Evolutionary conservation across 2,797 vertebrate species (phyloP).

Genomic region (Acipenser transmontanus): DNA sequence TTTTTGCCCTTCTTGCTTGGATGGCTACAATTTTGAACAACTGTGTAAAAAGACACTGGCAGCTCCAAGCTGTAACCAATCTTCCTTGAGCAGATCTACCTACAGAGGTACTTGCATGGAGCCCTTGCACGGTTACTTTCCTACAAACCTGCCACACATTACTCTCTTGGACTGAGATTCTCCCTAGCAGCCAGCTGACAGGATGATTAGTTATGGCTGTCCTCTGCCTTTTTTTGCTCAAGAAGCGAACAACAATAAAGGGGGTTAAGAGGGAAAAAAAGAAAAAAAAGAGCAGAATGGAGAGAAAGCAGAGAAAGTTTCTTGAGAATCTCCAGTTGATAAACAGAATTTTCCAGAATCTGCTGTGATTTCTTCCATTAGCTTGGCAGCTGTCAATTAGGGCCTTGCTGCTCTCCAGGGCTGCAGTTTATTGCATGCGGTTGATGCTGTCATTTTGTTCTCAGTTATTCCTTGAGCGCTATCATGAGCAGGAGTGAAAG

Average conservation of each 20-base stretch:
- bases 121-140: slow-evolving; percentile 44
- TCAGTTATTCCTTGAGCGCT: slow-evolving; percentile 89
- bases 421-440: slow-evolving; percentile 90
- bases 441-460: slow-evolving; percentile 96
- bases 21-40: slow-evolving; percentile 4
- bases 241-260: slow-evolving; percentile 46
- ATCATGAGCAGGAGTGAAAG: slow-evolving; percentile 82
- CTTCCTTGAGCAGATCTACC: slow-evolving; percentile 22
- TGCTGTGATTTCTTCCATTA: slow-evolving; percentile 86
- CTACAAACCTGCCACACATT: slow-evolving; percentile 49
- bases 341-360: slow-evolving; percentile 84
- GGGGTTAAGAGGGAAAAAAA: slow-evolving; percentile 32
- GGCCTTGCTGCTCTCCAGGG: slow-evolving; percentile 85
- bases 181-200: slow-evolving; percentile 75
- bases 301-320: slow-evolving; percentile 35
- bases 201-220: slow-evolving; percentile 77
- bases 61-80: slow-evolving; percentile 15
- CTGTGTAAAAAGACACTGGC: not conserved
- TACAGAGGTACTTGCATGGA: slow-evolving; percentile 43
- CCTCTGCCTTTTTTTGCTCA: slow-evolving; percentile 50
- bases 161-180: slow-evolving; percentile 58
- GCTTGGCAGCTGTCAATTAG: slow-evolving; percentile 96
- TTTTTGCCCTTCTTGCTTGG: slow-evolving; percentile 20
- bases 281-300: slow-evolving; percentile 16
- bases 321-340: slow-evolving; percentile 64